Evolutionary conservation across 2,113 vertebrate species (phyloP), one percentile per base, ranked within the genome.

Genomic region (Lamprotornis superbus): DNA sequence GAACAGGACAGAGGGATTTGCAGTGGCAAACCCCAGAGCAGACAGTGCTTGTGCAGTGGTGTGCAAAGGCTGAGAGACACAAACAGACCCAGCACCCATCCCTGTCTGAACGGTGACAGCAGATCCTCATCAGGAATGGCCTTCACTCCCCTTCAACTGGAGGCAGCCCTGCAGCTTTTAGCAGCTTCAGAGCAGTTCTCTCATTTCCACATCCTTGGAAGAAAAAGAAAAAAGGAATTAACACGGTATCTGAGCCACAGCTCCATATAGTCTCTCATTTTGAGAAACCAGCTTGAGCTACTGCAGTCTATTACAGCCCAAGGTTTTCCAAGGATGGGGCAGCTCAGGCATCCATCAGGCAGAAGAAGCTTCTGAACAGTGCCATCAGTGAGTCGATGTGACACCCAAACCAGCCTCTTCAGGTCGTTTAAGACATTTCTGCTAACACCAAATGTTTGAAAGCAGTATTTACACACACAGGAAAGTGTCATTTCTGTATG

Each of bases 71-170:
- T 46, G 53, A 1, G 12, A 27, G 56, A 40, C 39, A n/a, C 47
- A 13, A 4, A 6, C 22, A n/a, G 55, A 5, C 3, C 44, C 11
- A 3, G 4, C 3, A 4, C 55, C 22, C 23, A 12, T 2, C 30
- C 2, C 1, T 33, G 47, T 1, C 63, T 1, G 0, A 17, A 31
- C 6, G 0, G 18, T 7, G 22, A n/a, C 47, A 68, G 39, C 40
- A n/a, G 9, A 1, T 71, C 76, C 78, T 81, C 64, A 24, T 12
- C 17, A 15, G 83, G 44, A 56, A 33, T 2, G n/a, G 33, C 21
- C 28, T 46, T 68, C 15, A 0, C 33, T 68, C 11, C 35, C 28
- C 10, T 8, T n/a, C 20, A 37, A 52, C 35, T 59, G 49, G 6
- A 60, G 33, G 30, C 57, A 78, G 31, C 5, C 2, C n/a, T 40